Conservation (phyloP, 2,888 invertebrate species). For the Meganola albula region DNA sequence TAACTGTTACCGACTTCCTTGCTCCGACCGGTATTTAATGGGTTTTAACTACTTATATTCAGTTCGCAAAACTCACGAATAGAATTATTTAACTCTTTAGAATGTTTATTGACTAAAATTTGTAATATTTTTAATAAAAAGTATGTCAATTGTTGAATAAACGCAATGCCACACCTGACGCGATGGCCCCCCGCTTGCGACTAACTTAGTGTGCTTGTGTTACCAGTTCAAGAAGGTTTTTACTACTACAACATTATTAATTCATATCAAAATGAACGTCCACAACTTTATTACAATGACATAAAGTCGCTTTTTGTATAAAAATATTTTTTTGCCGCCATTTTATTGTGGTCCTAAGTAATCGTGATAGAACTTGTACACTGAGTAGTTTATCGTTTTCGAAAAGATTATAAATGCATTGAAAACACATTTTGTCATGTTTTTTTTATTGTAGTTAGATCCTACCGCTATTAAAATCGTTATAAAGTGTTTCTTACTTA, state of each 20-base stretch:
- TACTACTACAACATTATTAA: constrained; percentile 18
- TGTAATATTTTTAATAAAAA: too few relatives aligned
- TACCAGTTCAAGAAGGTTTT: constrained; percentile 48
- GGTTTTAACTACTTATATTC: constrained; percentile 14
- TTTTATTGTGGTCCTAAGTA: constrained; percentile 21
- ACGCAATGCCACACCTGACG: constrained; percentile 28
- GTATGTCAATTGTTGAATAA: constrained; percentile 28
- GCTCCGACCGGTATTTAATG: constrained; percentile 39
- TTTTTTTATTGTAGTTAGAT: too few relatives aligned
- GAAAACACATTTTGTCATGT: constrained; percentile 32
- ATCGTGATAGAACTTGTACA: constrained; percentile 51
- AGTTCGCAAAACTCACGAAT: constrained; percentile 22
- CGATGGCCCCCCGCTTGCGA: constrained; percentile 38
- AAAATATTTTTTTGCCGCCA: not conserved
- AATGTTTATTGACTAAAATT: too few relatives aligned
- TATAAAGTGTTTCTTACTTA: too few relatives aligned
- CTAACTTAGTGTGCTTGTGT: constrained; percentile 39
- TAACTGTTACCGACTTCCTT: constrained; percentile 56
- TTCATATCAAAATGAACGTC: constrained; percentile 5
- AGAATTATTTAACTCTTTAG: constrained; percentile 14
- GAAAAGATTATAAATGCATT: constrained; percentile 39
- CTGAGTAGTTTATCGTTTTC: constrained; percentile 41
- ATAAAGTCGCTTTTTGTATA: not conserved
- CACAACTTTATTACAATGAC: not conserved
- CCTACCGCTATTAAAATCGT: too few relatives aligned